Evolutionary conservation across 2,797 vertebrate genomes (phyloP).

Genomic region (Alca torda): DNA sequence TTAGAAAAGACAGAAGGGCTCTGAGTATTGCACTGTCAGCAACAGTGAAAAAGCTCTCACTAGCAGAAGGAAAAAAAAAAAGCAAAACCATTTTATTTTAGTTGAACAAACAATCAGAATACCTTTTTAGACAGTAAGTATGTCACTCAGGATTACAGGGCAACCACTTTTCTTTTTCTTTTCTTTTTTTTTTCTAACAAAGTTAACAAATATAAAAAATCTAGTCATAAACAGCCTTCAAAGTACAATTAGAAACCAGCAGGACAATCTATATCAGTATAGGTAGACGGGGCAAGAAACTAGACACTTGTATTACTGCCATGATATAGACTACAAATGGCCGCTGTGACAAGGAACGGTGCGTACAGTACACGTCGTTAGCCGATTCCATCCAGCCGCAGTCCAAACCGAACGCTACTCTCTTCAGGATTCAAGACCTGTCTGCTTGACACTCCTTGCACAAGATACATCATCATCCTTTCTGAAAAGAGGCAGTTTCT

Average conservation of each 20-base stretch:
- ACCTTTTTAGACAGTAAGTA: slow-evolving; percentile 57
- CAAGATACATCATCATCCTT: slow-evolving; percentile 81
- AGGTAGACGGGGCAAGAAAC: slow-evolving; percentile 76
- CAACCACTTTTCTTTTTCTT: slow-evolving; percentile 71
- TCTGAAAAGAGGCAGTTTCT: slow-evolving; percentile 89
- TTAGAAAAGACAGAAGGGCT: slow-evolving; percentile 21
- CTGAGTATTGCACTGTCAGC: slow-evolving; percentile 22
- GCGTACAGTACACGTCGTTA: slow-evolving; percentile 62
- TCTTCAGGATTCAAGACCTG: slow-evolving; percentile 75
- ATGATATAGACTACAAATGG: slow-evolving; percentile 76
- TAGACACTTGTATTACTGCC: slow-evolving; percentile 77
- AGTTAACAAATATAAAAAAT: slow-evolving; percentile 81
- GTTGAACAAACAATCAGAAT: slow-evolving; percentile 56
- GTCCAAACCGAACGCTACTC: slow-evolving; percentile 74
- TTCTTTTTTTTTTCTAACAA: slow-evolving; percentile 75
- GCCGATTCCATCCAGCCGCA: slow-evolving; percentile 72
- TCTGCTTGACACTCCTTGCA: slow-evolving; percentile 76
- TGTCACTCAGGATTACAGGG: slow-evolving; percentile 61
- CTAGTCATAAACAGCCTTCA: slow-evolving; percentile 78
- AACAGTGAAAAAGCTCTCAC: slow-evolving; percentile 18
- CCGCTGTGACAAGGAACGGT: slow-evolving; percentile 61
- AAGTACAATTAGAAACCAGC: slow-evolving; percentile 77
- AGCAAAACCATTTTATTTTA: slow-evolving; percentile 43
- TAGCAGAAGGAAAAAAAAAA: slow-evolving; percentile 21
- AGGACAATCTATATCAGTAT: slow-evolving; percentile 64